These are phyloP conservation scores for Aphelenchoides besseyi DNA, from an alignment of 1,140 invertebrate species.

Conservation along the genomic window DNA sequence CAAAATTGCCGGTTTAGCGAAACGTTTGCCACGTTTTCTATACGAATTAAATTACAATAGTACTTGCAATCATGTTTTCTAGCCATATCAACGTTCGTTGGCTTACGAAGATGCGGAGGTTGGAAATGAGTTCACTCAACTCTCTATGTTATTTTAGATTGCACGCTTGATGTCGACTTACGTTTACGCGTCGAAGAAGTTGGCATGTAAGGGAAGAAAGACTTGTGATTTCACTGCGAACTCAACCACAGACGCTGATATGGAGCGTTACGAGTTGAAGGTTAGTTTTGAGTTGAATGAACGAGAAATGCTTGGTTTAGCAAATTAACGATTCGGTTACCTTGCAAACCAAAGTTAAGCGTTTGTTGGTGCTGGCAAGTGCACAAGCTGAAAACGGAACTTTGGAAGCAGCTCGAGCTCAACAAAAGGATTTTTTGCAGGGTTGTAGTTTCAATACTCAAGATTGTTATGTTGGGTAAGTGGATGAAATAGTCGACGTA, in stretches of 20 bases:
- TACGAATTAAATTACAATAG: too few species aligned
- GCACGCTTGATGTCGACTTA: background rate
- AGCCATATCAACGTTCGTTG: background rate
- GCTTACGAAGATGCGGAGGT: background rate
- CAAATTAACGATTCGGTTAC: background rate
- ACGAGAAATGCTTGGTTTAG: background rate
- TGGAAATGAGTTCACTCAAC: background rate
- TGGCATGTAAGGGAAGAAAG: background rate
- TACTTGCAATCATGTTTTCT: too few species aligned
- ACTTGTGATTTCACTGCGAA: background rate
- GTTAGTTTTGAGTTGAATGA: background rate
- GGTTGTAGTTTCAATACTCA: constrained; percentile 43
- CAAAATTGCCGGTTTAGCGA: too few species aligned
- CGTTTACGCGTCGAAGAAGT: background rate
- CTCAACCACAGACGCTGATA: background rate
- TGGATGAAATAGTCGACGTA: constrained; percentile 12
- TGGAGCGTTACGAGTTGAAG: background rate
- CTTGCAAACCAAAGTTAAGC: constrained; percentile 7
- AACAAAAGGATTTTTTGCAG: constrained; percentile 30
- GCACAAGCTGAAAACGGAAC: background rate
- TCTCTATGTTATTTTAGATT: background rate
- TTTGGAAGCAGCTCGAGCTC: background rate
- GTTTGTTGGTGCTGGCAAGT: background rate
- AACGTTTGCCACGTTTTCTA: too few species aligned
- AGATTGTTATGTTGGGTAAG: constrained; percentile 35